phyloP scores from a whole-genome alignment of 1,140 invertebrate genomes.

The Ladona fulva region DNA sequence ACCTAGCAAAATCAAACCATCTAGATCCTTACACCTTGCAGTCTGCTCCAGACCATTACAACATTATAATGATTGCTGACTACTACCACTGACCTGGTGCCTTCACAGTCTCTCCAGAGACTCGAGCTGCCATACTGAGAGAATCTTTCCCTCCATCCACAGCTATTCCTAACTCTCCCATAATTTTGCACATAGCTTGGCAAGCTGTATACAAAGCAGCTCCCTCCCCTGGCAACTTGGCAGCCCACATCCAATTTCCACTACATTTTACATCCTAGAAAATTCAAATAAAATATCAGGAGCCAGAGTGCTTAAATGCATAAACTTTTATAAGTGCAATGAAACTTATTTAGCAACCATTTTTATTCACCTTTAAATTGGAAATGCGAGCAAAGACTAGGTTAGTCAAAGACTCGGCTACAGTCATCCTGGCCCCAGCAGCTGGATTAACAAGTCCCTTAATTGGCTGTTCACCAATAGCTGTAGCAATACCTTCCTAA shows the following conservation, averaged over 20 bases:
- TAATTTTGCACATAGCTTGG: constrained; percentile 73
- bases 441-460: constrained; percentile 76
- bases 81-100: constrained; percentile 51
- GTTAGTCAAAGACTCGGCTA: constrained; percentile 91
- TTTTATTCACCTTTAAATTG: constrained; percentile 49
- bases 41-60: not conserved
- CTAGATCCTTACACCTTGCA: too few relatives aligned
- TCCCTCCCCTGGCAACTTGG: constrained; percentile 87
- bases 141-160: constrained; percentile 98
- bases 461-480: constrained; percentile 94
- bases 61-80: not conserved
- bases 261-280: constrained; percentile 85
- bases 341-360: not conserved
- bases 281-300: constrained; percentile 18
- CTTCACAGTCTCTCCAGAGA: constrained; percentile 64
- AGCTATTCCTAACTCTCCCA: constrained; percentile 80
- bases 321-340: not conserved
- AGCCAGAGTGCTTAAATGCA: not conserved
- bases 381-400: constrained; percentile 87
- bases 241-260: constrained; percentile 99
- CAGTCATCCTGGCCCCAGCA: constrained; percentile 84
- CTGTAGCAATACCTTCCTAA: constrained; percentile 78
- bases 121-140: constrained; percentile 89
- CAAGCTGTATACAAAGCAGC: constrained; percentile 79
- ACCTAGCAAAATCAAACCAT: too few relatives aligned